Base-by-base conservation (phyloP, 1,140 invertebrate species). In the Harlomillsia oculata region DNA sequence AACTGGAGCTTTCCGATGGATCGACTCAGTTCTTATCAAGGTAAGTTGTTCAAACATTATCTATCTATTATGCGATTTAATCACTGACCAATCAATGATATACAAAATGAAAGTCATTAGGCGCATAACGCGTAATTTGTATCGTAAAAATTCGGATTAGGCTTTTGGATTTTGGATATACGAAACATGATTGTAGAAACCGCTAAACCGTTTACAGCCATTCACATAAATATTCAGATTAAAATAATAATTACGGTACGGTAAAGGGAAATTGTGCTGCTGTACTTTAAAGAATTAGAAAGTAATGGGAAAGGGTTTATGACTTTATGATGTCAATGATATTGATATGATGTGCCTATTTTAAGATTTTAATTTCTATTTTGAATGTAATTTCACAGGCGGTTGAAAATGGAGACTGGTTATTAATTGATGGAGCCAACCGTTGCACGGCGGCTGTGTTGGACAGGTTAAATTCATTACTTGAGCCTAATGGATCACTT, bases 341-440 rank as follows among this genome's bases (percentile, higher is more conserved):
- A n/a, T 34, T 34, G 32, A n/a, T 11, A n/a, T 40, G 6, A 40
- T 16, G 32, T 36, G 32, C n/a, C 32, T 36, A 36, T n/a, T 36
- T 36, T 11, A n/a, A 9, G 32, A n/a, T 9, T 11, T n/a, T 36
- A 41, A n/a, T 41, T 6, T 41, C 18, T 16, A 11, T 41, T 16
- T 8, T 50, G 14, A 18, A 18, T 43, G 16, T 51, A 14, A 36
- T 56, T 18, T 14, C 40, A n/a, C 16, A 69, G 78, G 89, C 88
- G 64, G 72, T 96, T 51, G 74, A 79, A 64, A 77, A 85, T 65
- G 94, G 94, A 6, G 77, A 83, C 32, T 97, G 94, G 94, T 71
- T 98, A 6, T 74, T 97, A 9, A 77, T 99, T 36, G 95, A 99
- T 72, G 93, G 98, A 73, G 94, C 94, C 1, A 99, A 99, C 75